phyloP scores from a whole-genome alignment of 1,140 invertebrate genomes.

The Pectinophora gossypiella region DNA sequence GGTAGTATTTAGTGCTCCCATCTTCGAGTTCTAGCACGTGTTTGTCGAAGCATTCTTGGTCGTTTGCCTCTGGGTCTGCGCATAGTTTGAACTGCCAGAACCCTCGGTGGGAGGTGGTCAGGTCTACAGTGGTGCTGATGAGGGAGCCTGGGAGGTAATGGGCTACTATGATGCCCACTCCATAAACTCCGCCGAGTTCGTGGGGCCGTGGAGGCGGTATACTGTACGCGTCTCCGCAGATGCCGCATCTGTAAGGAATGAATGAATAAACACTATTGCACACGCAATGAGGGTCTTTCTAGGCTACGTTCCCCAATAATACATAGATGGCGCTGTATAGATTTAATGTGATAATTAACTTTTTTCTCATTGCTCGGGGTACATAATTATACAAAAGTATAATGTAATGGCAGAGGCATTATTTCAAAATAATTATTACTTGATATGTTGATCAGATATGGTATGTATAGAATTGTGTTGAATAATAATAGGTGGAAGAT shows the following conservation, averaged over 20 bases:
- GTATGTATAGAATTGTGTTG: too few relatives aligned
- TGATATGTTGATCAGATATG: too few relatives aligned
- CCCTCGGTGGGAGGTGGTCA: constrained; percentile 88
- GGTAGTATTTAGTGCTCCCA: constrained; percentile 80
- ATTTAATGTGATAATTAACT: too few relatives aligned
- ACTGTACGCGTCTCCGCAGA: constrained; percentile 91
- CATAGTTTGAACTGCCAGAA: constrained; percentile 93
- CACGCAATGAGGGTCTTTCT: too few relatives aligned
- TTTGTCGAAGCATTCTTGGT: constrained; percentile 86
- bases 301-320: too few relatives aligned
- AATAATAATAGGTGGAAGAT: too few relatives aligned
- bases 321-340: too few relatives aligned
- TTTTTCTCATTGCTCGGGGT: too few relatives aligned
- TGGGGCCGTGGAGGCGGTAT: constrained; percentile 81
- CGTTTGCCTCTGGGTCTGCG: constrained; percentile 69
- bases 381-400: too few relatives aligned
- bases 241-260: constrained; percentile 77
- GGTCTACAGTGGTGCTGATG: constrained; percentile 82
- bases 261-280: too few relatives aligned
- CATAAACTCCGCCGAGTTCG: constrained; percentile 90
- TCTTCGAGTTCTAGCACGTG: constrained; percentile 77
- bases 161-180: constrained; percentile 83
- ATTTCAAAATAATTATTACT: too few relatives aligned
- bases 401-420: too few relatives aligned
- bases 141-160: constrained; percentile 80